phyloP scores from a whole-genome alignment of 92 coral and sea anemone genomes.

The Epizoanthus scotinus region DNA sequence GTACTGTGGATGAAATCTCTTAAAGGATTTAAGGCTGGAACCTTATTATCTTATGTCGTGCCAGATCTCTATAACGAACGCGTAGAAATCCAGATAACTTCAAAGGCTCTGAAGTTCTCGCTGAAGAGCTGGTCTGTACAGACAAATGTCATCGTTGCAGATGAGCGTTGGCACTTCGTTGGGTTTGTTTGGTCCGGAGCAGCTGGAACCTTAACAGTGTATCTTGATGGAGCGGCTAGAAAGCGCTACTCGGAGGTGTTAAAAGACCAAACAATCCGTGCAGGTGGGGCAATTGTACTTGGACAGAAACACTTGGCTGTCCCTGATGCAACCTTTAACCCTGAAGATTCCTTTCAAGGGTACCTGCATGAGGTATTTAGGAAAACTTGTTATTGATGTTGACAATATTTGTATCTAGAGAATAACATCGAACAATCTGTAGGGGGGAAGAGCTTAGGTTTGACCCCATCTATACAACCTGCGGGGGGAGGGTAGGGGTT shows the following conservation, averaged over 20 bases:
- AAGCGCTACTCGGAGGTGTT: not conserved
- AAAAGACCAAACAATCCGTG: not conserved
- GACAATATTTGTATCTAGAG: too few relatives aligned
- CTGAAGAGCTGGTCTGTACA: constrained; percentile 43
- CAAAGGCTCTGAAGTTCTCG: constrained; percentile 24
- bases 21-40: constrained; percentile 48
- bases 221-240: constrained; percentile 40
- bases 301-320: not conserved
- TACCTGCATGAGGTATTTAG: not conserved
- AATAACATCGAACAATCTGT: too few relatives aligned
- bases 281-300: constrained; percentile 3
- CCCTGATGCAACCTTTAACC: not conserved
- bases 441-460: too few relatives aligned
- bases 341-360: not conserved
- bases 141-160: constrained; percentile 41
- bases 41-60: constrained; percentile 62
- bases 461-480: too few relatives aligned
- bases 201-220: constrained; percentile 25
- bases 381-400: not conserved
- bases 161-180: constrained; percentile 61
- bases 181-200: constrained; percentile 59
- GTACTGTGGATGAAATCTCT: constrained; percentile 59
- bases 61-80: constrained; percentile 38
- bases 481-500: too few relatives aligned
- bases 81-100: constrained; percentile 47